Base-by-base conservation (phyloP, 2,797 vertebrate genomes). In the Enteromius mattozi region DNA sequence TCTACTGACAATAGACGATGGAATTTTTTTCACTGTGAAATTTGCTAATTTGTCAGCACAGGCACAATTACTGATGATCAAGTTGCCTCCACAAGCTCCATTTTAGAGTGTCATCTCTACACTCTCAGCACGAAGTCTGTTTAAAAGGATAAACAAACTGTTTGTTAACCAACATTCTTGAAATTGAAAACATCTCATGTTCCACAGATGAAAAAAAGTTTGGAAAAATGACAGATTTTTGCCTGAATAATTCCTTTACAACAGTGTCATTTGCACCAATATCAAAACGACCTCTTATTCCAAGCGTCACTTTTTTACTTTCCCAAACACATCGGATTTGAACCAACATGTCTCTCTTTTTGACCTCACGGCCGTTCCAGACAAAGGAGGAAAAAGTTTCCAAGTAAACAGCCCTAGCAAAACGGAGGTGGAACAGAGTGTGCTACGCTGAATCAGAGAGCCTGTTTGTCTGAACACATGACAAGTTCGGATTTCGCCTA, bases 371-470 rank as follows among this genome's bases (percentile, higher is more conserved):
- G 42, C 17, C 21, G 2, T 35, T 79, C 24, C 78, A 79, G 61
- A 66, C 61, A 61, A 78, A 66, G 21, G 49, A 42, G 40, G 12
- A 30, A 30, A 16, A 12, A 68, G 14, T 42, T 33, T 66, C 10
- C 2, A 65, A 79, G 42, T 21, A 79, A 47, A 30, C 37, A 27
- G 42, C 2, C 14, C 42, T 17, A 42, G 35, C 6, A 8, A 59
- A 1, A 37, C 19, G 10, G 16, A n/a, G 45, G 21, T 35, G 37
- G 68, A 68, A 72, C 66, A 33, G 16, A 27, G 13, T 37, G 37
- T 81, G 70, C 51, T 37, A 27, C 77, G 72, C 21, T 82, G 71
- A 83, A 72, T 81, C 65, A 61, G 81, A 75, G 72, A 74, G 71
- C 24, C 70, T 12, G 63, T 86, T 78, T 80, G 54, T 71, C 80